Base-by-base conservation (phyloP, 2,888 invertebrate species). In the Cyclophora albipunctata region DNA sequence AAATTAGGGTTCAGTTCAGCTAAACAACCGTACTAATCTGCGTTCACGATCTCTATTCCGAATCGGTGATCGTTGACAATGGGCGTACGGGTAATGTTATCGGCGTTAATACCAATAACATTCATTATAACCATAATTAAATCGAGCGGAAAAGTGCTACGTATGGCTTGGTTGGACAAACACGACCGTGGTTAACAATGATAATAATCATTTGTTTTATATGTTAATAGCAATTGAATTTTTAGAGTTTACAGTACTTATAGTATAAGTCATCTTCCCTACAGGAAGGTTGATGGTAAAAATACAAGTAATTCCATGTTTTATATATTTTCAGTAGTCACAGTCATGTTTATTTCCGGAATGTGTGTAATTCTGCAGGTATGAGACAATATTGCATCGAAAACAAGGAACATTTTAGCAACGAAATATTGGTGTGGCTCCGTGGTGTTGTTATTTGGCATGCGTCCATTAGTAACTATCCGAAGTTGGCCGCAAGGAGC, bases 401-500 rank as follows among this genome's bases (percentile, higher is more conserved):
- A 51, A 51, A 50, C 48, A 34, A 49, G 56, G 52, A 58, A 53
- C 56, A 62, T 69, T 70, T 73, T 66, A 67, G 60, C 67, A 63
- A 67, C 57, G 67, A 71, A 71, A 74, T 73, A 73, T 67, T 68
- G 71, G 71, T 65, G 63, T 57, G 67, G 66, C 63, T 60, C 60
- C 69, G 70, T 72, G 71, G 67, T 66, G 70, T 67, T 70, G 66
- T 66, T 55, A 57, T 60, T 72, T 80, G 82, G 76, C 81, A 78
- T 64, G 51, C 67, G 63, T 73, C 79, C 81, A 82, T 80, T 77
- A 73, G 70, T 73, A 65, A 71, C 68, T 68, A 71, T 71, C 66
- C 67, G 57, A 49, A 53, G 53, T 45, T 47, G 47, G 50, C 52
- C 49, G 51, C 63, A 59, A 64, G 66, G 59, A 67, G 64, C 56